Percentiles rank a stretch among this genome's conserved stretches.
phyloP scores from a whole-genome alignment of 2,888 invertebrate genomes.

The Lasioglossum lativentre region DNA sequence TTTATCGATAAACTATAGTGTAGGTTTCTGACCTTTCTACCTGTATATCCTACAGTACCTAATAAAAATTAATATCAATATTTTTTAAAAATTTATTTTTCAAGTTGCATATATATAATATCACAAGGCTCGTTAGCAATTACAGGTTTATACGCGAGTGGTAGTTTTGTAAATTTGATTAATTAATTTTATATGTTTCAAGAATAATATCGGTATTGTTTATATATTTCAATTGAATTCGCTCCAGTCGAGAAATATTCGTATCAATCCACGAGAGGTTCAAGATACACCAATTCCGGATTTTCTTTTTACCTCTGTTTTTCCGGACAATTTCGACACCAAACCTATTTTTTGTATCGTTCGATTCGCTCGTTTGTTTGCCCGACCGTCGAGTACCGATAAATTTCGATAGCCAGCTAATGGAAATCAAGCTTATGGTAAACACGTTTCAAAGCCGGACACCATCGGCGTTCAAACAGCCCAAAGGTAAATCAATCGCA shows the following conservation, averaged over 20 bases:
- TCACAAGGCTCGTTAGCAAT: too few relatives aligned
- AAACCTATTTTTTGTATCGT: constrained; percentile 4
- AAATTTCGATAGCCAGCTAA: constrained; percentile 25
- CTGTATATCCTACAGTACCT: neutral
- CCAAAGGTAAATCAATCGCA: constrained; percentile 37
- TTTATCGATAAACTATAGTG: neutral
- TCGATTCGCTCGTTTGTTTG: constrained; percentile 26
- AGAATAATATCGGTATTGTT: neutral
- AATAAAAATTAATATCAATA: neutral
- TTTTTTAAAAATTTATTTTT: neutral
- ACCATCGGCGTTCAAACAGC: constrained; percentile 28
- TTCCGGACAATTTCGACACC: neutral
- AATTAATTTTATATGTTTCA: too few relatives aligned
- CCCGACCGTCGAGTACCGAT: neutral
- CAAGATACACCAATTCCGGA: neutral
- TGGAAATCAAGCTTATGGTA: constrained; percentile 43
- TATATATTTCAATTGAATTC: neutral
- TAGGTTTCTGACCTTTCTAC: neutral
- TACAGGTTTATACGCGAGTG: too few relatives aligned
- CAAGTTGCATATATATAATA: too few relatives aligned
- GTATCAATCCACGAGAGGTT: neutral
- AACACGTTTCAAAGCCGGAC: constrained; percentile 23
- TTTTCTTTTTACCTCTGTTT: neutral
- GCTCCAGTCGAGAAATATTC: neutral
- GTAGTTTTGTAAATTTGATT: too few relatives aligned